phyloP scores from a whole-genome alignment of 2,888 invertebrate species.

The Lottia gigantea region DNA sequence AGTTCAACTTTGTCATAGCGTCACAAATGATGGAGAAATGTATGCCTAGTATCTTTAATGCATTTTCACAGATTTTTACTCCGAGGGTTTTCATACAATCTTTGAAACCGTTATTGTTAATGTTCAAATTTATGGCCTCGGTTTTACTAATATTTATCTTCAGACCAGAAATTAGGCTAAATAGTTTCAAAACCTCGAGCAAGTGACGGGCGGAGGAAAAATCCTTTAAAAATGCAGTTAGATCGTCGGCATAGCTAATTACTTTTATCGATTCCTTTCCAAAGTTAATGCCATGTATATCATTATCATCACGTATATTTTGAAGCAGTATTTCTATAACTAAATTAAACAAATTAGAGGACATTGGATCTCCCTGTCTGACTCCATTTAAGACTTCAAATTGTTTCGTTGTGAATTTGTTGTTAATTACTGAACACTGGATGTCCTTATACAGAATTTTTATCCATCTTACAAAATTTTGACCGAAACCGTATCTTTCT shows the following conservation, averaged over 20 bases:
- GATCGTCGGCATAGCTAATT: not conserved
- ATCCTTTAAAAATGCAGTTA: not conserved
- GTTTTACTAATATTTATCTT: not conserved
- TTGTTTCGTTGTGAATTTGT: not conserved
- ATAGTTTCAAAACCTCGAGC: not conserved
- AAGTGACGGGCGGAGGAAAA: not conserved
- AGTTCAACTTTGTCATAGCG: too few relatives aligned
- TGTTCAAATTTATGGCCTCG: not conserved
- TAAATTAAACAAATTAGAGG: not conserved
- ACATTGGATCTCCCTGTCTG: not conserved
- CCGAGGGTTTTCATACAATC: too few relatives aligned
- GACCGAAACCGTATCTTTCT: slow-evolving; percentile 1
- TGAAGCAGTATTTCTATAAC: slow-evolving; percentile 2
- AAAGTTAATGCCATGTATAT: too few relatives aligned
- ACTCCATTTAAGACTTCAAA: not conserved
- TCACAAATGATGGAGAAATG: too few relatives aligned
- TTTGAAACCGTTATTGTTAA: not conserved
- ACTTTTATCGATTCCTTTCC: not conserved
- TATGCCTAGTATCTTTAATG: too few relatives aligned
- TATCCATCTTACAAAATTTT: slow-evolving; percentile 3
- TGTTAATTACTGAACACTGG: not conserved
- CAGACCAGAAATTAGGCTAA: not conserved
- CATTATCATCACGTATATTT: not conserved
- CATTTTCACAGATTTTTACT: too few relatives aligned
- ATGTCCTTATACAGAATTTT: not conserved